phyloP scores from a whole-genome alignment of 2,888 invertebrate species.

The Agrenia bidenticulata region DNA sequence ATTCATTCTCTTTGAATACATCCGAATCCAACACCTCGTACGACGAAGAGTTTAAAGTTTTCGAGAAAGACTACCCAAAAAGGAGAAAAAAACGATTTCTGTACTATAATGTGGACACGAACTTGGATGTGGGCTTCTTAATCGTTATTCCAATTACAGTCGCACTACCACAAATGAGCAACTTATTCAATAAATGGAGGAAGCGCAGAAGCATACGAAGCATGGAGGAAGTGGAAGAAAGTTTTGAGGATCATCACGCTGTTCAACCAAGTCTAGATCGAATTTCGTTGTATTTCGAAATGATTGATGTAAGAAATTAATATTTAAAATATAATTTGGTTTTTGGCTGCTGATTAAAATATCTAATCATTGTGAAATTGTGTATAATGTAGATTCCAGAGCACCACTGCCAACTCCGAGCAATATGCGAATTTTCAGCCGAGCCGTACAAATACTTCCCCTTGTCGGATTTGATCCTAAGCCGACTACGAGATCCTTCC shows the following conservation, averaged over 20 bases:
- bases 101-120: conserved; percentile 35
- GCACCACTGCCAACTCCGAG: conserved; percentile 51
- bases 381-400: conserved; percentile 52
- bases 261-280: conserved; percentile 42
- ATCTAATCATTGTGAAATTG: too few species aligned
- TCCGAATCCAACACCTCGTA: conserved; percentile 11
- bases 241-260: conserved; percentile 34
- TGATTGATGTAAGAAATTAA: conserved; percentile 43
- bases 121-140: conserved; percentile 48
- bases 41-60: conserved; percentile 34
- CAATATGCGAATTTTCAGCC: conserved; percentile 53
- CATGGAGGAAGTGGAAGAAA: conserved; percentile 3
- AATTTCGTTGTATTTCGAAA: conserved; percentile 46
- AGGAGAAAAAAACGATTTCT: conserved; percentile 30
- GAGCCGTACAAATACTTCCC: conserved; percentile 51
- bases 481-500: conserved; percentile 37
- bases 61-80: conserved; percentile 27
- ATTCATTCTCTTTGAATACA: background rate
- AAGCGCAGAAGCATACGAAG: conserved; percentile 34
- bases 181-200: conserved; percentile 45
- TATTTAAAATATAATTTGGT: too few species aligned
- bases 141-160: conserved; percentile 48
- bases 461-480: conserved; percentile 50
- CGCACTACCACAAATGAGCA: conserved; percentile 46
- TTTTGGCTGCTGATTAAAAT: too few species aligned